Evolutionary conservation across 2,888 invertebrate genomes (phyloP).

Genomic region (Acrobeloides nanus): DNA sequence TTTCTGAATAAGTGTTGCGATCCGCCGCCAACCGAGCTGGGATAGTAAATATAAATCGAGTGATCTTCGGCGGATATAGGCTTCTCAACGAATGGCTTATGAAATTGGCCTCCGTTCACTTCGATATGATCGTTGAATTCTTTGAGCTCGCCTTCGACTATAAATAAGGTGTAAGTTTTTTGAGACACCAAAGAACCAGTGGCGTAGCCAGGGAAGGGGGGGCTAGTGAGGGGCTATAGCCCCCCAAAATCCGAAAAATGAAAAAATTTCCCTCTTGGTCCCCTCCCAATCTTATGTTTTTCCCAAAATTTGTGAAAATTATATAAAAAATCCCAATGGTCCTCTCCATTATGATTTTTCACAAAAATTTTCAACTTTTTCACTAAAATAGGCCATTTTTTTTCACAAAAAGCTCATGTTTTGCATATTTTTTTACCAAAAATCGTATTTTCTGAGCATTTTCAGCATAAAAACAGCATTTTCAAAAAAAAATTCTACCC

Average conservation of each 20-base stretch:
- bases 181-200: background rate
- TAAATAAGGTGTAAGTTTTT: constrained; percentile 7
- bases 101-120: constrained; percentile 54
- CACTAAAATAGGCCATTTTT: too few species aligned
- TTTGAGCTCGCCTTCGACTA: constrained; percentile 23
- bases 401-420: too few species aligned
- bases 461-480: too few species aligned
- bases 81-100: constrained; percentile 91
- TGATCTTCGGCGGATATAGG: constrained; percentile 99
- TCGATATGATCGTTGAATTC: constrained; percentile 47
- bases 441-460: too few species aligned
- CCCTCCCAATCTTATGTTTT: too few species aligned
- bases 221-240: background rate
- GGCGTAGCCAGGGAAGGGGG: background rate
- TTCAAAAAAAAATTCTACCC: too few species aligned
- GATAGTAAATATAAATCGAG: constrained; percentile 98
- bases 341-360: too few species aligned
- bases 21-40: constrained; percentile 91
- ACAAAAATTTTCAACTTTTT: too few species aligned
- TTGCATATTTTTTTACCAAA: too few species aligned
- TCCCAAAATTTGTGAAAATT: too few species aligned
- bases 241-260: too few species aligned
- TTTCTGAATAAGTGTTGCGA: constrained; percentile 94
- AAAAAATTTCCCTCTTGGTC: too few species aligned
- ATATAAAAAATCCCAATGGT: background rate